These are phyloP conservation scores for Fistularia tabacaria DNA, from an alignment of 2,797 vertebrate species.

Conservation along the genomic window DNA sequence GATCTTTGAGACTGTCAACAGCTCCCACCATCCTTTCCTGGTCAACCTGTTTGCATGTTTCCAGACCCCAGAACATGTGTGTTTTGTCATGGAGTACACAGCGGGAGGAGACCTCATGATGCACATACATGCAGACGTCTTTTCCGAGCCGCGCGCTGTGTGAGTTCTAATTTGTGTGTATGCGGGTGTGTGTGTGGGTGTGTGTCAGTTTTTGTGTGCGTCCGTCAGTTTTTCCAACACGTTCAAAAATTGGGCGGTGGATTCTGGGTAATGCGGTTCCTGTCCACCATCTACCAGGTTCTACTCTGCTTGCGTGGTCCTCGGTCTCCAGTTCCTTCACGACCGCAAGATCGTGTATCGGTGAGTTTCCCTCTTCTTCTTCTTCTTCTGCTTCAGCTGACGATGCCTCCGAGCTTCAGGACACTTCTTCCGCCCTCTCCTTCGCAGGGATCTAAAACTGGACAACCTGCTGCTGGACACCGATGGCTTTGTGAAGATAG, in stretches of 20 bases:
- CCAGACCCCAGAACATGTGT: slow-evolving; percentile 87
- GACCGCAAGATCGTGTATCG: slow-evolving; percentile 89
- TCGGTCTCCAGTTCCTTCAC: slow-evolving; percentile 87
- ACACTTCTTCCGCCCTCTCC: background rate
- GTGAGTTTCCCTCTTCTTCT: slow-evolving; percentile 55
- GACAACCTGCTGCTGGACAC: slow-evolving; percentile 89
- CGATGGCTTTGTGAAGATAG: slow-evolving; percentile 88
- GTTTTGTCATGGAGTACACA: slow-evolving; percentile 92
- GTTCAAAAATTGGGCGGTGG: background rate
- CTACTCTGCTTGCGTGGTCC: slow-evolving; percentile 86
- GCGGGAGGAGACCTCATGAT: slow-evolving; percentile 90
- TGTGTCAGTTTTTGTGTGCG: background rate
- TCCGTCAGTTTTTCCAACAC: background rate
- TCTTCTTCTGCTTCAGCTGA: background rate
- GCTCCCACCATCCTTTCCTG: slow-evolving; percentile 84
- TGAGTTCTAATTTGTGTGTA: slow-evolving; percentile 49
- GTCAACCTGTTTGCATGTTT: slow-evolving; percentile 91
- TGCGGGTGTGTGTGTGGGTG: background rate
- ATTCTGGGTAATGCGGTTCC: background rate
- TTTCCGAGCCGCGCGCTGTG: slow-evolving; percentile 74
- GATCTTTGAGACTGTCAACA: slow-evolving; percentile 84
- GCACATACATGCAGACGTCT: slow-evolving; percentile 79
- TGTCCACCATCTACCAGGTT: slow-evolving; percentile 67
- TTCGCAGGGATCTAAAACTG: slow-evolving; percentile 84
- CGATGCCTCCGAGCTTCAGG: background rate